Conservation (phyloP, 2,888 invertebrate species). For the Osmoderma eremita region DNA sequence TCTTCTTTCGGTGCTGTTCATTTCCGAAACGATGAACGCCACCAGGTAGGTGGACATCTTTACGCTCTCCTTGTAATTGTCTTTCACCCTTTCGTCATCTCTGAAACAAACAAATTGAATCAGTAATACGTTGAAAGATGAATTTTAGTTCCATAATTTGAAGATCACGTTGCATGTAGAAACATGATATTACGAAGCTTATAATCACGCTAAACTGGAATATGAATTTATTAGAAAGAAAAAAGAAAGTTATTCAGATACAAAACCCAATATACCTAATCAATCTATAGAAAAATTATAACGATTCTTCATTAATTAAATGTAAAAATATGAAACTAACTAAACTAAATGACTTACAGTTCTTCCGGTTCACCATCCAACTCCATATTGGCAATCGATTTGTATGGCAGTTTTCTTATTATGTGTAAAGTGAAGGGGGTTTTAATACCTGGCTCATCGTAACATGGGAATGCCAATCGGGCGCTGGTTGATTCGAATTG, state of each 20-base stretch:
- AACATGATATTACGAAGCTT: too few relatives aligned
- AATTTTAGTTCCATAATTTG: too few relatives aligned
- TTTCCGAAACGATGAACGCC: slow-evolving; percentile 75
- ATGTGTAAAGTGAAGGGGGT: slow-evolving; percentile 47
- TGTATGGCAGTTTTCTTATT: slow-evolving; percentile 18
- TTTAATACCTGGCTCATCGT: slow-evolving; percentile 70
- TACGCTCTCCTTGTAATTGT: slow-evolving; percentile 21
- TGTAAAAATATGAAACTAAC: background rate
- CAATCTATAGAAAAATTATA: background rate
- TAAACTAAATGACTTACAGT: slow-evolving; percentile 8
- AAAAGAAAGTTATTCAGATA: too few relatives aligned
- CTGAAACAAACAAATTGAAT: too few relatives aligned
- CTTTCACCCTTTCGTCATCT: background rate
- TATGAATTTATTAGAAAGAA: too few relatives aligned
- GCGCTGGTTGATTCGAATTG: slow-evolving; percentile 50
- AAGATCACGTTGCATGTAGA: too few relatives aligned
- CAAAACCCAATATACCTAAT: background rate
- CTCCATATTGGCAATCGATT: slow-evolving; percentile 29
- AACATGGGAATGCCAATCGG: slow-evolving; percentile 77
- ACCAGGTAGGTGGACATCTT: slow-evolving; percentile 82
- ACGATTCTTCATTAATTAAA: background rate
- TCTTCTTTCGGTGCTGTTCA: background rate
- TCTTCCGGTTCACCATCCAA: background rate
- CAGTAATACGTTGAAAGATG: too few relatives aligned
- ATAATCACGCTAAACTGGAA: too few relatives aligned